Conservation (phyloP, 2,888 invertebrate species). For the Cantharis rustica region DNA sequence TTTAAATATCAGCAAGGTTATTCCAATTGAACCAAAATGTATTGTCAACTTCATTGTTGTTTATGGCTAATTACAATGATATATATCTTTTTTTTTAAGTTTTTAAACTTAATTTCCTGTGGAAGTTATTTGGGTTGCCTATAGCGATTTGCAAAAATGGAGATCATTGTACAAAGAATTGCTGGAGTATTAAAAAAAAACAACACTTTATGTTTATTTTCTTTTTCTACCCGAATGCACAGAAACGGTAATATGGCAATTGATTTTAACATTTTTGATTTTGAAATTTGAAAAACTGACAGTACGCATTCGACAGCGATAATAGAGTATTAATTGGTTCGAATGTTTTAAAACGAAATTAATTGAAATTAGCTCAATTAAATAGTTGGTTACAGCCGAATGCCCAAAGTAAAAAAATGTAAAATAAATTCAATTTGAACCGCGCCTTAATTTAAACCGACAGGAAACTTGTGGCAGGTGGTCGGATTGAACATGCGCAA, state of each 20-base stretch:
- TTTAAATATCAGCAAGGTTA: not conserved
- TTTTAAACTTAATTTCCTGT: not conserved
- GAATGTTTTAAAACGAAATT: not conserved
- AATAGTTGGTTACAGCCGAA: conserved; percentile 4
- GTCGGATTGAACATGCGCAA: conserved; percentile 46
- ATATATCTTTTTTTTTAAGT: not conserved
- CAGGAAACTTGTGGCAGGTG: conserved; percentile 45
- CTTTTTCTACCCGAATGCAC: not conserved
- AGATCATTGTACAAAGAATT: not conserved
- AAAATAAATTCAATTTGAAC: conserved; percentile 19
- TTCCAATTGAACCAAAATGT: not conserved
- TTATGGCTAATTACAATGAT: not conserved
- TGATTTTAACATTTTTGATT: no score
- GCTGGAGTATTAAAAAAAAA: not conserved
- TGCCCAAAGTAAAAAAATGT: conserved; percentile 13
- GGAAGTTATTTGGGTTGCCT: not conserved
- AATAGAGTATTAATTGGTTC: not conserved
- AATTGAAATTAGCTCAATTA: not conserved
- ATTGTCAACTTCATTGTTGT: not conserved
- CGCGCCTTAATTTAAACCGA: conserved; percentile 32
- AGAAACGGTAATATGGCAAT: no score
- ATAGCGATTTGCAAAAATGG: not conserved
- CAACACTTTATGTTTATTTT: not conserved
- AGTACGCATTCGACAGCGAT: not conserved
- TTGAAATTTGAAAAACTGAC: not conserved